Percentiles rank a stretch among this genome's conserved stretches.
Evolutionary conservation across 2,797 vertebrate species (phyloP).

Genomic region (Limnodromus scolopaceus): DNA sequence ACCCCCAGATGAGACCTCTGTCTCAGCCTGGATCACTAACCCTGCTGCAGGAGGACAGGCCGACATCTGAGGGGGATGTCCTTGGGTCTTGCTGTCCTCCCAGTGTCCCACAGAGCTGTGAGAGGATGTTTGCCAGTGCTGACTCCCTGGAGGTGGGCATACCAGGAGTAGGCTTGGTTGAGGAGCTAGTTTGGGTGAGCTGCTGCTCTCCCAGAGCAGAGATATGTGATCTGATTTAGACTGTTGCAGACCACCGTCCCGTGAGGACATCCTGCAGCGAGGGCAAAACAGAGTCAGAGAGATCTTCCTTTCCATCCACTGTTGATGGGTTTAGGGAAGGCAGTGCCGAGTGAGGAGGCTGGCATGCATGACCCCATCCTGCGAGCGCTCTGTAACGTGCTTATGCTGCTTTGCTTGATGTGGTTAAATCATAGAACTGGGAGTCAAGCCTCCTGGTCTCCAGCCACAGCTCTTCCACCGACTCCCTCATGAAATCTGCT

Average conservation of each 20-base stretch:
- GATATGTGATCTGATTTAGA: background rate
- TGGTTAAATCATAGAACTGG: background rate
- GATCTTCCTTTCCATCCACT: background rate
- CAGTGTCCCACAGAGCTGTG: background rate
- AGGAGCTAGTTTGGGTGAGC: background rate
- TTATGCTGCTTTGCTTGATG: background rate
- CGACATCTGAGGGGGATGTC: background rate
- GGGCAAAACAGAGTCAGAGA: background rate
- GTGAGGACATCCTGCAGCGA: background rate
- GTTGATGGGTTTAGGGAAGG: background rate
- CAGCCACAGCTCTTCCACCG: background rate
- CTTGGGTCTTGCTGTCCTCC: background rate
- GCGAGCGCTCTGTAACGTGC: background rate
- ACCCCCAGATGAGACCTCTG: background rate
- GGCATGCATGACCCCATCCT: background rate
- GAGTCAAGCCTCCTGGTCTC: background rate
- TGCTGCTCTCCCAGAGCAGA: background rate
- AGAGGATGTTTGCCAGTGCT: background rate
- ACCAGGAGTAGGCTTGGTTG: background rate
- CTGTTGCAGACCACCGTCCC: rapidly evolving
- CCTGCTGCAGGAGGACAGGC: background rate
- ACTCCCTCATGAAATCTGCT: background rate
- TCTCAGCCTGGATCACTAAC: background rate
- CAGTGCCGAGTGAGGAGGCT: background rate
- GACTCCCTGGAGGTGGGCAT: rapidly evolving